These are phyloP conservation scores for Scylla paramamosain DNA, from an alignment of 1,140 invertebrate species.

Conservation along the genomic window DNA sequence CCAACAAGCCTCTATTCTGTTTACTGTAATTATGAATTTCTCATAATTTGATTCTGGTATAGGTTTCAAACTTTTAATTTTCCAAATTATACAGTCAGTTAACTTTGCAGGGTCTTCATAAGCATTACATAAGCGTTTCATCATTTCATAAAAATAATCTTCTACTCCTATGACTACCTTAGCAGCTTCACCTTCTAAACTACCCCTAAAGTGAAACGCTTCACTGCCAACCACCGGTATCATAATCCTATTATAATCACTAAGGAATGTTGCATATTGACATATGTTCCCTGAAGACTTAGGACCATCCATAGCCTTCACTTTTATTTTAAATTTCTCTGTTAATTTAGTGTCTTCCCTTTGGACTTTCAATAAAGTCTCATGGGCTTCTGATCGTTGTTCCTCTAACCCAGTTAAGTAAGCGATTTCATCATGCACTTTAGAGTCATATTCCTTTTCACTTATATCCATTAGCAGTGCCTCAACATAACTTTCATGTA, in stretches of 20 bases:
- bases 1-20: neutral
- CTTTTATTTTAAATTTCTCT: neutral
- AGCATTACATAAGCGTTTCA: neutral
- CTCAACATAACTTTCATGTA: constrained; percentile 16
- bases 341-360: neutral
- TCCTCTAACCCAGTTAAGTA: constrained; percentile 10
- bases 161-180: neutral
- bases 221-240: too few relatives aligned
- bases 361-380: neutral
- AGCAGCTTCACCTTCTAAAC: neutral
- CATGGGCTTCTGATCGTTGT: too few relatives aligned
- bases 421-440: neutral
- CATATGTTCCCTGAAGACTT: neutral
- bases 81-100: neutral
- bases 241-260: too few relatives aligned
- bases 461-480: neutral
- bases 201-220: too few relatives aligned
- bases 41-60: neutral
- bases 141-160: constrained; percentile 25
- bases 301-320: neutral
- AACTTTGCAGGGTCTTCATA: neutral
- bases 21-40: neutral
- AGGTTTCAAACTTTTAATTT: constrained; percentile 14
- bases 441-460: neutral
- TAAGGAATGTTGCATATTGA: too few relatives aligned